Evolutionary conservation across 2,797 vertebrate genomes (phyloP).

Genomic region (Alexandromys oeconomus): DNA sequence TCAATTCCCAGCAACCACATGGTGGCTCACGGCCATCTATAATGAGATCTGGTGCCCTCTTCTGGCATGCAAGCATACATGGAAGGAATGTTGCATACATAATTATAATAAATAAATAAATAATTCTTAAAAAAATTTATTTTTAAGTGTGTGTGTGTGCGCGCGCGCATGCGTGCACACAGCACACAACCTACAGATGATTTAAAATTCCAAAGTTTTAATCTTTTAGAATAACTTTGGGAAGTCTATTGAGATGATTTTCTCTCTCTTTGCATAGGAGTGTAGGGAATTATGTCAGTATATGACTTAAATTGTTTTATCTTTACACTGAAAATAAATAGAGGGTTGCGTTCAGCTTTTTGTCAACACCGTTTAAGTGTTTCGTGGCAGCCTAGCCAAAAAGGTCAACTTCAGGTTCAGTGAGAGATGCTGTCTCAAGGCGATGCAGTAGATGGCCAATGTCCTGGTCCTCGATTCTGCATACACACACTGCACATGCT

Average conservation of each 20-base stretch:
- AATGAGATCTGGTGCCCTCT: no score
- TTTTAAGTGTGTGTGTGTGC: neutral
- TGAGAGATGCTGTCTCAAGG: neutral
- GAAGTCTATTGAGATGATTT: neutral
- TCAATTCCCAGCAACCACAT: no score
- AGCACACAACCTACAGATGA: neutral
- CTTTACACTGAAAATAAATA: neutral
- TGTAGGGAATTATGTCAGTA: neutral
- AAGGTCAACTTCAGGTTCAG: neutral
- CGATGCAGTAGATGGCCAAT: neutral
- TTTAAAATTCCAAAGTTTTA: slow-evolving; percentile 41
- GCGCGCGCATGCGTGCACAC: no score
- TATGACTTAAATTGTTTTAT: neutral
- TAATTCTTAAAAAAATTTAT: neutral
- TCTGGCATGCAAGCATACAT: no score
- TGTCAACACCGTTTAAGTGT: no score
- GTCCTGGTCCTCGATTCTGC: neutral
- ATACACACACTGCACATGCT: no score
- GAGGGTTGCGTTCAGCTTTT: no score
- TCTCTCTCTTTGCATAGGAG: neutral
- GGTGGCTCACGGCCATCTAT: no score
- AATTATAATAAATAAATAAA: no score
- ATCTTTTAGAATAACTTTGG: neutral
- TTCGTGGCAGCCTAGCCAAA: neutral
- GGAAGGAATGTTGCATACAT: no score